Evolutionary conservation across 1,140 invertebrate species (phyloP).

Genomic region (Hycleus cichorii): DNA sequence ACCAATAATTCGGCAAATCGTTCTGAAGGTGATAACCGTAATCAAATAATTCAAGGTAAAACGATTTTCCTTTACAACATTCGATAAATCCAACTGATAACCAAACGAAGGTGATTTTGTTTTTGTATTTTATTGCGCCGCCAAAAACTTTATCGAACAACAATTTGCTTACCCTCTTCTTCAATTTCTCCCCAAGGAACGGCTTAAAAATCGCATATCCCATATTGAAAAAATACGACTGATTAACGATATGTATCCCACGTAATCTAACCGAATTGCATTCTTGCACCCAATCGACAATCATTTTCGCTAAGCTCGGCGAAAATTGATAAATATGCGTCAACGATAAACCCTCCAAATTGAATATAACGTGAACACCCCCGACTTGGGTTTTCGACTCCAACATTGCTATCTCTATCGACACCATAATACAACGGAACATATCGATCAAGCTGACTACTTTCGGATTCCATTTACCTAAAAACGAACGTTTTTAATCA

Average conservation of each 20-base stretch:
- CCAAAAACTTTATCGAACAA: neutral
- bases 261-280: conserved; percentile 60
- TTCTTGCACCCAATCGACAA: conserved; percentile 58
- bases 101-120: too few relatives aligned
- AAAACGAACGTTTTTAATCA: conserved; percentile 12
- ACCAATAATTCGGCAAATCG: too few relatives aligned
- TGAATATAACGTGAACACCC: conserved; percentile 57
- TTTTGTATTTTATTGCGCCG: too few relatives aligned
- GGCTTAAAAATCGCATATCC: conserved; percentile 70
- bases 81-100: too few relatives aligned
- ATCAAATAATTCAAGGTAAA: too few relatives aligned
- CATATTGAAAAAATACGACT: conserved; percentile 69
- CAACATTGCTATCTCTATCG: conserved; percentile 51
- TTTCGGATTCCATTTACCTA: conserved; percentile 60
- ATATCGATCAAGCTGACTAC: conserved; percentile 48
- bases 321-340: conserved; percentile 63
- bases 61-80: too few relatives aligned
- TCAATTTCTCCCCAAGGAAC: conserved; percentile 59
- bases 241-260: conserved; percentile 69
- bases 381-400: conserved; percentile 57
- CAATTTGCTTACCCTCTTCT: conserved; percentile 46
- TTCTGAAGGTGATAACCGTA: too few relatives aligned
- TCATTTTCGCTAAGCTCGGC: conserved; percentile 57
- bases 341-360: conserved; percentile 59
- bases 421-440: conserved; percentile 51